phyloP scores from a whole-genome alignment of 2,113 vertebrate species.

The Galeopterus variegatus region DNA sequence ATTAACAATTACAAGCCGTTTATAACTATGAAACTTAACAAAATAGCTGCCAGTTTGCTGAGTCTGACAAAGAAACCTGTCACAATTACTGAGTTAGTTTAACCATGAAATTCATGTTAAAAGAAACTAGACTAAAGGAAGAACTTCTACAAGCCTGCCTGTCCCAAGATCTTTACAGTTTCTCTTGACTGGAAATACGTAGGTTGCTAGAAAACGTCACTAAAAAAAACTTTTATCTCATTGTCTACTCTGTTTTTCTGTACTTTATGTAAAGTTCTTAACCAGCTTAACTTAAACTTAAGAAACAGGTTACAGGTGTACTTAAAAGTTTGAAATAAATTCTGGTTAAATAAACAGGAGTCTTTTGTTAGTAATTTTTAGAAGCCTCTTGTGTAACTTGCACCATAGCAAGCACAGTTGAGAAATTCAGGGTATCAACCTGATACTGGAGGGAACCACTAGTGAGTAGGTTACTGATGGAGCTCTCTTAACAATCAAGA shows the following conservation, averaged over 20 bases:
- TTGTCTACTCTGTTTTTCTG: slow-evolving; percentile 17
- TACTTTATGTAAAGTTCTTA: slow-evolving; percentile 36
- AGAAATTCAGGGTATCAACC: background rate
- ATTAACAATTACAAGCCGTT: slow-evolving; percentile 37
- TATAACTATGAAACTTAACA: slow-evolving; percentile 59
- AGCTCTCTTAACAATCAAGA: slow-evolving; percentile 14
- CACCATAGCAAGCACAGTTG: background rate
- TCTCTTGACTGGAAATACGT: slow-evolving; percentile 32
- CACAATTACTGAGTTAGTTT: slow-evolving; percentile 59
- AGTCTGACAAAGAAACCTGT: slow-evolving; percentile 62
- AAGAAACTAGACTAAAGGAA: slow-evolving; percentile 62
- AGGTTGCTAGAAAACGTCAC: slow-evolving; percentile 49
- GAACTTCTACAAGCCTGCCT: slow-evolving; percentile 5
- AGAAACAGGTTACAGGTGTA: background rate
- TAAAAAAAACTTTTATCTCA: slow-evolving; percentile 21
- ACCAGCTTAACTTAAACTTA: background rate
- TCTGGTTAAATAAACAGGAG: background rate
- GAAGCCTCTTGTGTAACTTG: background rate
- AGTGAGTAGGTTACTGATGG: background rate
- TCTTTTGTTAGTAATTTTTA: background rate
- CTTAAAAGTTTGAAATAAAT: background rate
- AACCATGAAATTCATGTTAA: slow-evolving; percentile 50
- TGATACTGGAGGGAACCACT: background rate
- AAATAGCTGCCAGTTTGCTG: slow-evolving; percentile 26
- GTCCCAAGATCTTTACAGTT: slow-evolving; percentile 37